Base-by-base conservation (phyloP, 1,140 invertebrate genomes). In the Octopus sinensis region DNA sequence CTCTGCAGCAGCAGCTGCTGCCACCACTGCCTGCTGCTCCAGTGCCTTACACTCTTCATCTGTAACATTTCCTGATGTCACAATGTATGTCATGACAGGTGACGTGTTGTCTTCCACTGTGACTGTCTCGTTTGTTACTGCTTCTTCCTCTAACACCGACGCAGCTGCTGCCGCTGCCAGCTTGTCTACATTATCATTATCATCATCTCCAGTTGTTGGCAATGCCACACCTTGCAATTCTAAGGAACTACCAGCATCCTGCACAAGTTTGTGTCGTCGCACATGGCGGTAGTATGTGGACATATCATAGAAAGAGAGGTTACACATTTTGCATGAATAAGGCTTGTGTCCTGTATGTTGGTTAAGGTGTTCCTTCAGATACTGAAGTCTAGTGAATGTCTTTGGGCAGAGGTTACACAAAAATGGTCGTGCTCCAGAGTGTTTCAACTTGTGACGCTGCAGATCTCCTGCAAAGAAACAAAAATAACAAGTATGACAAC, bases 391-490 rank as follows among this genome's bases (percentile, higher is more conserved):
- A 13, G 92, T 93, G 87, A 94, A 94, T 17, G 92, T 92, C 79
- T 96, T 94, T 87, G 96, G 95, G 92, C 96, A 98, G 52, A 86
- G 80, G 23, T 85, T 80, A 83, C 90, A 91, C 23, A 85, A 81
- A 83, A 87, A 91, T 12, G 87, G 89, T 54, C 86, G 85, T 54
- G 87, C 85, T 23, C 89, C 87, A 6, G 88, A 89, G 83, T 90
- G 89, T 75, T 86, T 88, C 52, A 85, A 75, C 54, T 83, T 78
- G 79, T 90, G 89, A 53, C 91, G 81, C 4, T 97, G 98, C 56
- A 99, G 93, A 91, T 99, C 98, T 92, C 99, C 98, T 79, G 95
- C 96, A 85, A 85, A 1, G 23, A 51, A 77, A 77, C 12, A 53
- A 77, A 43, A 43, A 43, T 43, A 43, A 43, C 30, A 43, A 43